Conservation (phyloP, 2,113 vertebrate species). For the Patagioenas fasciata region DNA sequence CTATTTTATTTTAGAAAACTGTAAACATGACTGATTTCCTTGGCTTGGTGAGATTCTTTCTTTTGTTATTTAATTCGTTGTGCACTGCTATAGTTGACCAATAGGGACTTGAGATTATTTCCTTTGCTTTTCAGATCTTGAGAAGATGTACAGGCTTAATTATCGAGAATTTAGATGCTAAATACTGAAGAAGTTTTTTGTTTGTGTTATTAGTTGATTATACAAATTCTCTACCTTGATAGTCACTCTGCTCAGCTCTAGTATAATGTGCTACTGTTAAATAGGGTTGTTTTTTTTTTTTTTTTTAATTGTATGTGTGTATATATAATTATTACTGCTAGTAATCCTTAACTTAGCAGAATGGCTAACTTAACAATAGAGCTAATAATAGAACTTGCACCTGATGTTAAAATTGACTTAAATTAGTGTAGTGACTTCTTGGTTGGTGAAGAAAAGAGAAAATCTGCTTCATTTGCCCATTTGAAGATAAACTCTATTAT, state of each 20-base stretch:
- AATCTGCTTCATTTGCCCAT: neutral
- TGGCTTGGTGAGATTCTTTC: neutral
- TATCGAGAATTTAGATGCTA: neutral
- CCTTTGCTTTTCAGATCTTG: neutral
- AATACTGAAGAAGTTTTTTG: conserved; percentile 7
- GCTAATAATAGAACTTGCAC: neutral
- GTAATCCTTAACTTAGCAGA: neutral
- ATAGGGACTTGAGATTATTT: neutral
- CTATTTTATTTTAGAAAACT: neutral
- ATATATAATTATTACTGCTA: neutral
- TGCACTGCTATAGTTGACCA: neutral
- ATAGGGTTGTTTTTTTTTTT: neutral
- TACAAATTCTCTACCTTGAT: neutral
- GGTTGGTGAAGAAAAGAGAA: neutral
- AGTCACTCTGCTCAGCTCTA: neutral
- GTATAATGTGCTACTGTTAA: neutral
- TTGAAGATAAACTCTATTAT: neutral
- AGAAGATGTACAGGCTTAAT: neutral
- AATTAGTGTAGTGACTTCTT: neutral
- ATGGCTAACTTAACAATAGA: neutral
- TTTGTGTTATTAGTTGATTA: neutral
- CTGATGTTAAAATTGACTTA: neutral
- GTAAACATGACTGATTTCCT: neutral
- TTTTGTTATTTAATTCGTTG: neutral
- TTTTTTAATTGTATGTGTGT: neutral